phyloP scores from a whole-genome alignment of 1,140 invertebrate genomes.

The Trachymyrmex septentrionalis region DNA sequence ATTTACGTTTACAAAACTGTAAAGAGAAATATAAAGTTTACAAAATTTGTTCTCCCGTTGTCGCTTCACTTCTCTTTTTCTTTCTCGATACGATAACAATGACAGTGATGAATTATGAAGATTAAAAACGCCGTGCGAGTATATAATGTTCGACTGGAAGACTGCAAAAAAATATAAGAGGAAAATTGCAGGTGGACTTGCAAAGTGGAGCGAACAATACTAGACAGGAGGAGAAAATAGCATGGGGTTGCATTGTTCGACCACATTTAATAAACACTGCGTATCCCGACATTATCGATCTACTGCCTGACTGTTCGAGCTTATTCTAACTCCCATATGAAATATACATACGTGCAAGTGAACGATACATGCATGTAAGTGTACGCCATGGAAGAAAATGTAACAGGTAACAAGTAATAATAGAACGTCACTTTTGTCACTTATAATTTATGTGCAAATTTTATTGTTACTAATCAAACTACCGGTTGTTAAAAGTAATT shows the following conservation, averaged over 20 bases:
- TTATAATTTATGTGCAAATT: conserved; percentile 17
- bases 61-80: background rate
- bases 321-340: background rate
- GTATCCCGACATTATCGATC: conserved; percentile 27
- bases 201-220: background rate
- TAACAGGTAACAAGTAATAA: background rate
- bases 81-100: background rate
- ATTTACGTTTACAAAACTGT: background rate
- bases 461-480: background rate
- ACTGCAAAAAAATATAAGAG: conserved; percentile 5
- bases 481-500: background rate
- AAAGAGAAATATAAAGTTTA: background rate
- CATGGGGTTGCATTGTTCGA: background rate
- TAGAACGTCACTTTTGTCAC: background rate
- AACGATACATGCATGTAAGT: background rate
- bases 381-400: background rate
- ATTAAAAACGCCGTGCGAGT: background rate
- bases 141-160: conserved; percentile 6
- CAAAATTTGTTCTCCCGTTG: background rate
- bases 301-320: background rate
- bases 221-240: background rate
- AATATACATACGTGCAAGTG: background rate
- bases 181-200: background rate
- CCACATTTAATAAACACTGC: conserved; percentile 28
- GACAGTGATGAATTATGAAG: background rate